Evolutionary conservation across 2,797 vertebrate species (phyloP), one percentile per base, ranked within the genome.

Genomic region (Rhabdophis nuchalis): DNA sequence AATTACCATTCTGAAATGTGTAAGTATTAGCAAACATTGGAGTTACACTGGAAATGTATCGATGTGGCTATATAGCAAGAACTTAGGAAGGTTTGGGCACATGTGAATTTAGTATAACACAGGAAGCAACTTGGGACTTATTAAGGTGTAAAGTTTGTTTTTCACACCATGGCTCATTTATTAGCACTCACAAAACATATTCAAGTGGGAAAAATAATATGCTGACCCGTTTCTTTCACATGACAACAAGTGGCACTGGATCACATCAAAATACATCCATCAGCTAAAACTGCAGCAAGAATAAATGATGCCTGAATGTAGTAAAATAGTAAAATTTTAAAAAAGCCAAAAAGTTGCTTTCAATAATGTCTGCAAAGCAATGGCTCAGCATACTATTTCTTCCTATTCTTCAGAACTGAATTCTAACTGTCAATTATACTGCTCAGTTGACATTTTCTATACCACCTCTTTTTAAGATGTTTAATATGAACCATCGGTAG

Each of bases 91-190:
- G 68, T 57, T 77, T n/a, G 32, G 58, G 41, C 11, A 29, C 82
- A 54, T 6, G 23, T n/a, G 52, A 90, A 53, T 88, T 32, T 87
- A 50, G 18, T 56, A 89, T 50, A 57, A 36, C 36, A 72, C 46
- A 86, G 68, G 88, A 89, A 90, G 13, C n/a, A 52, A 27, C 29
- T 54, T 90, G 89, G 61, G n/a, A 90, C 52, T 92, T 58, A 77
- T 86, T 85, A 92, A 92, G 85, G 85, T 50, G 25, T 72, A 14
- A 87, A 16, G 20, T 82, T 52, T 68, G 18, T 18, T n/a, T 85
- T 64, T 12, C 50, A 91, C 16, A 82, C 2, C 58, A 54, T 52
- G 64, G 20, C 41, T 91, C 86, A 88, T 58, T 82, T 77, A 87
- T 36, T 68, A 68, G 50, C 53, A 90, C 23, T 52, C 20, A 58